Evolutionary conservation across 2,113 vertebrate genomes (phyloP), one percentile per base, ranked within the genome.

Genomic region (Phylloscopus trochiloides): DNA sequence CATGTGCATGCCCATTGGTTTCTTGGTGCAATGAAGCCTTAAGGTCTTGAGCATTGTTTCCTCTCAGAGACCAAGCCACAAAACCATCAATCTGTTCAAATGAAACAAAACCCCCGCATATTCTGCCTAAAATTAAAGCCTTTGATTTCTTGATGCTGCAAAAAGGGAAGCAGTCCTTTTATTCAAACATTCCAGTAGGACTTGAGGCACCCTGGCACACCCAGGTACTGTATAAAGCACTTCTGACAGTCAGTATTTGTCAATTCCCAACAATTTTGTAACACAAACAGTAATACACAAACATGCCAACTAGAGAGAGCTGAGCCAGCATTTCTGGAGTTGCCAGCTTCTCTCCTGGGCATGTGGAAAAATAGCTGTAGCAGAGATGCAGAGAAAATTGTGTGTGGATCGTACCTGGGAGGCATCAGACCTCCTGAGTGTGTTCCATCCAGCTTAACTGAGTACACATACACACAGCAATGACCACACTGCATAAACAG

Each of bases 1-100:
- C 0, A 0, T 40, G 38, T 36, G 16, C 31, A 10, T 10, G 26
- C 6, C n/a, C 22, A 19, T 5, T 51, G 77, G 7, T 67, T 55
- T 59, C 32, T 47, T 38, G 34, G 14, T 29, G 22, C 7, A 68
- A 55, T 16, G 14, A 71, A 72, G 34, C 19, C 34, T 76, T 45
- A 71, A 67, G 18, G 5, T 59, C 63, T 73, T n/a, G 22, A 87
- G 14, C 26, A 24, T 1, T 57, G 12, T 40, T 78, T 66, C 43
- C 26, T 43, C 47, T 71, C 47, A 48, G 52, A 79, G 48, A 58
- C 7, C n/a, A 48, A 76, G 16, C 14, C 29, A 72, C 38, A 63
- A 42, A 73, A 65, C 8, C 25, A 80, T 20, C 7, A 8, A 55
- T 29, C 21, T 65, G 11, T 14, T 68, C 26, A 52, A 68, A 86